Conservation (phyloP, 2,888 invertebrate species). For the Trileptium ribeirensis region DNA sequence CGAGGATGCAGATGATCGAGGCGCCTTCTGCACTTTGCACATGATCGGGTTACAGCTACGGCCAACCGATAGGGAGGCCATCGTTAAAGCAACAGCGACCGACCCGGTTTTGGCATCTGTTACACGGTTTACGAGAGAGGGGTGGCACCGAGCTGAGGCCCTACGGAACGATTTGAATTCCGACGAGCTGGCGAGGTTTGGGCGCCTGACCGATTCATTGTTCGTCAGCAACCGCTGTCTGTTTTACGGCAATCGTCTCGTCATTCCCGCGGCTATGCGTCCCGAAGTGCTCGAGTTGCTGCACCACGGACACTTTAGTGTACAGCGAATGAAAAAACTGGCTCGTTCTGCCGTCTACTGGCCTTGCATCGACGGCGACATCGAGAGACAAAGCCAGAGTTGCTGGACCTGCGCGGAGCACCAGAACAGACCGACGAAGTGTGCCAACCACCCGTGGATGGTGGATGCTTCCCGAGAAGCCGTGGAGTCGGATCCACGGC, state of each 20-base stretch:
- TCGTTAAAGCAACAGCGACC: too few species aligned
- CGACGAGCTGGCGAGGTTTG: neutral
- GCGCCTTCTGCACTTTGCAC: too few species aligned
- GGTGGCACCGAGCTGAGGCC: too few species aligned
- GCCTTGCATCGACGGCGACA: constrained; percentile 9
- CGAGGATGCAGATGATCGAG: too few species aligned
- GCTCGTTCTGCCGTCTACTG: neutral
- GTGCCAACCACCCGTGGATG: constrained; percentile 40
- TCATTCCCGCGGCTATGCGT: neutral
- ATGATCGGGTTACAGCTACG: too few species aligned
- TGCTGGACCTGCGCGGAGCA: constrained; percentile 7
- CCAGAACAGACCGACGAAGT: constrained; percentile 11
- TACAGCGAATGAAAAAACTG: neutral
- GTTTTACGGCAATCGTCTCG: neutral
- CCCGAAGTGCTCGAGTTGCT: neutral
- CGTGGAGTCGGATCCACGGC: constrained; percentile 42
- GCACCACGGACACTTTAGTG: neutral
- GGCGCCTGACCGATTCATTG: neutral
- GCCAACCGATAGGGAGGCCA: too few species aligned
- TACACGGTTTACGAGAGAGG: too few species aligned
- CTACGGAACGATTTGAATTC: neutral
- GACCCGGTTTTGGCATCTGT: too few species aligned
- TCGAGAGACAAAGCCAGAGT: neutral
- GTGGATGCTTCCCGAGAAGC: constrained; percentile 40
- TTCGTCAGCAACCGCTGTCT: constrained; percentile 33